A percentile compares a stretch with the other conserved stretches of the same genome.
These are phyloP conservation scores for Telenomus remus DNA, from an alignment of 1,140 invertebrate species.

Conservation along the genomic window DNA sequence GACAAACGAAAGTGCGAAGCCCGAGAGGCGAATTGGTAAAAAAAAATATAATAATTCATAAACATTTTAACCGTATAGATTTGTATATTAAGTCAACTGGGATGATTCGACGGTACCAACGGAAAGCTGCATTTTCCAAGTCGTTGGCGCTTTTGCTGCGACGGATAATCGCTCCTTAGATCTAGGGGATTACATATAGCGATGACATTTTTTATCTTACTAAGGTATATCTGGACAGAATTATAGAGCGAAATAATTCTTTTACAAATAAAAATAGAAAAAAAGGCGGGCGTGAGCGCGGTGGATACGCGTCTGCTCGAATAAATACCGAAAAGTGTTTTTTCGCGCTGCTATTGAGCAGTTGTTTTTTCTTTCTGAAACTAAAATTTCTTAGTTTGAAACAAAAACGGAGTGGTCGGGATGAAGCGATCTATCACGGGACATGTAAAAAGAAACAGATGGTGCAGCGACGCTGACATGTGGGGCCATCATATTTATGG, in stretches of 20 bases:
- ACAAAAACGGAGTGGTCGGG: no score
- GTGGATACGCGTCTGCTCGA: no score
- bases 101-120: constrained; percentile 56
- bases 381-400: no score
- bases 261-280: constrained; percentile 34
- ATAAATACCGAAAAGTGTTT: no score
- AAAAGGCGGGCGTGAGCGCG: not conserved
- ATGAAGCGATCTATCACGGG: no score
- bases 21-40: constrained; percentile 4
- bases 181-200: constrained; percentile 55
- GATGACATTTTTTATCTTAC: constrained; percentile 46
- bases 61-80: constrained; percentile 16
- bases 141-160: constrained; percentile 53
- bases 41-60: constrained; percentile 31
- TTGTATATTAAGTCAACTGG: constrained; percentile 49
- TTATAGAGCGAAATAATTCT: constrained; percentile 37
- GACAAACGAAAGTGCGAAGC: not conserved
- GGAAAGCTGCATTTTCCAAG: constrained; percentile 59
- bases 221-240: constrained; percentile 31
- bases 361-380: no score
- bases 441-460: no score
- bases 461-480: no score
- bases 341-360: no score
- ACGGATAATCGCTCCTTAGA: constrained; percentile 62
- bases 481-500: no score